A percentile compares a stretch with the other conserved stretches of the same genome.
These are phyloP conservation scores for Proales similis DNA, from an alignment of 1,140 invertebrate genomes.

Conservation along the genomic window DNA sequence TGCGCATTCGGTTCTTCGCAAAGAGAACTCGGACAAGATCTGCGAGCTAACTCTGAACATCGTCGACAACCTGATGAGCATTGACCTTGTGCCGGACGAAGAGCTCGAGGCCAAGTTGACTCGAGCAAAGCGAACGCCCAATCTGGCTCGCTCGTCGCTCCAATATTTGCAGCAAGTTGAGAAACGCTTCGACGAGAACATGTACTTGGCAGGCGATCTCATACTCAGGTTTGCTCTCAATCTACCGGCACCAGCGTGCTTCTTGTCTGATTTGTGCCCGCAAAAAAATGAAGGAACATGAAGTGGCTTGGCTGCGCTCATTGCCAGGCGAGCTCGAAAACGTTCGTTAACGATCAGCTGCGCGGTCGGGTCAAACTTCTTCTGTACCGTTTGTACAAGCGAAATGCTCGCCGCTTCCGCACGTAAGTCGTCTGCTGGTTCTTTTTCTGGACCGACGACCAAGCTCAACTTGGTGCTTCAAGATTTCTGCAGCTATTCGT, in stretches of 20 bases:
- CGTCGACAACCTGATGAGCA: constrained; percentile 18
- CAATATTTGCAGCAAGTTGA: constrained; percentile 23
- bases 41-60: constrained; percentile 31
- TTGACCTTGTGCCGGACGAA: constrained; percentile 23
- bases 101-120: constrained; percentile 4
- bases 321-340: constrained; percentile 15
- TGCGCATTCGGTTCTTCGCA: constrained; percentile 30
- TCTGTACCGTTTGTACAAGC: constrained; percentile 11
- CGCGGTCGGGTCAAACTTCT: constrained; percentile 12
- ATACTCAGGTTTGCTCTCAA: not conserved
- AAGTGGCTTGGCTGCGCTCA: constrained; percentile 26
- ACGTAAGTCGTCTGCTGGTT: no score
- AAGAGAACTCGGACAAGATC: constrained; percentile 26
- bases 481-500: constrained; percentile 19
- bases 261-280: not conserved
- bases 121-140: not conserved
- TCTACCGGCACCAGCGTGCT: no score
- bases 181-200: constrained; percentile 11
- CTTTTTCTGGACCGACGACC: no score
- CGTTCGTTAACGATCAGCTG: constrained; percentile 24
- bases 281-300: no score
- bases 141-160: not conserved
- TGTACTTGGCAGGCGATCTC: constrained; percentile 26
- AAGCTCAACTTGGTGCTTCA: no score
- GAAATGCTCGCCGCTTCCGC: constrained; percentile 21